These are phyloP conservation scores for Clunio marinus DNA, from an alignment of 2,888 invertebrate species.

Conservation along the genomic window DNA sequence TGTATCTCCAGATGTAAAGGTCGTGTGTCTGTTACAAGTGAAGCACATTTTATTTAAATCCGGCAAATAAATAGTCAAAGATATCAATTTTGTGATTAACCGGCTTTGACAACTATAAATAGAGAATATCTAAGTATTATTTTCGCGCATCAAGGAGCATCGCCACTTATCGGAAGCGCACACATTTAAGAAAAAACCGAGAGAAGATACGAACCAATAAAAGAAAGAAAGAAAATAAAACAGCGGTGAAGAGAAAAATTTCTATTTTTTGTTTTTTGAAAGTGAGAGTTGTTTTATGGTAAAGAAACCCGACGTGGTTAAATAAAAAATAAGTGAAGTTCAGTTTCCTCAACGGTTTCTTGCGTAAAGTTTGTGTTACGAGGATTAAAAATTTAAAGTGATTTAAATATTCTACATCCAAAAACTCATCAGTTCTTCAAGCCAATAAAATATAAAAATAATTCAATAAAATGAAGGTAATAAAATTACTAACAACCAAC, in stretches of 20 bases:
- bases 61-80: background rate
- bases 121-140: too few species aligned
- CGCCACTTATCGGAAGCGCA: slow-evolving; percentile 2
- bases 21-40: background rate
- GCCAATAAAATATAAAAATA: background rate
- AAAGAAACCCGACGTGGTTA: slow-evolving; percentile 17
- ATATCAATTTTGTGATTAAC: background rate
- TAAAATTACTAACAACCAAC: too few species aligned
- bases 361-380: background rate
- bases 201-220: background rate
- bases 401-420: too few species aligned
- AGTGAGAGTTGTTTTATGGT: slow-evolving; percentile 35
- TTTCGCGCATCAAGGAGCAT: slow-evolving; percentile 1
- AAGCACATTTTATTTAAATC: background rate
- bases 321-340: slow-evolving; percentile 5
- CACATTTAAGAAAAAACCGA: background rate
- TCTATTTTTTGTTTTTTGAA: slow-evolving; percentile 34
- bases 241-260: slow-evolving; percentile 10
- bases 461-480: slow-evolving; percentile 16
- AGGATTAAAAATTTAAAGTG: too few species aligned
- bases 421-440: too few species aligned
- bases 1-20: slow-evolving; percentile 33
- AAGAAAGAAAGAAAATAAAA: slow-evolving; percentile 9
- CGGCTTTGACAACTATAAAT: slow-evolving; percentile 32
- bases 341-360: slow-evolving; percentile 21